Percentiles rank a stretch among this genome's conserved stretches.
Conservation (phyloP, 2,113 vertebrate genomes). For the Sigmodon hispidus region DNA sequence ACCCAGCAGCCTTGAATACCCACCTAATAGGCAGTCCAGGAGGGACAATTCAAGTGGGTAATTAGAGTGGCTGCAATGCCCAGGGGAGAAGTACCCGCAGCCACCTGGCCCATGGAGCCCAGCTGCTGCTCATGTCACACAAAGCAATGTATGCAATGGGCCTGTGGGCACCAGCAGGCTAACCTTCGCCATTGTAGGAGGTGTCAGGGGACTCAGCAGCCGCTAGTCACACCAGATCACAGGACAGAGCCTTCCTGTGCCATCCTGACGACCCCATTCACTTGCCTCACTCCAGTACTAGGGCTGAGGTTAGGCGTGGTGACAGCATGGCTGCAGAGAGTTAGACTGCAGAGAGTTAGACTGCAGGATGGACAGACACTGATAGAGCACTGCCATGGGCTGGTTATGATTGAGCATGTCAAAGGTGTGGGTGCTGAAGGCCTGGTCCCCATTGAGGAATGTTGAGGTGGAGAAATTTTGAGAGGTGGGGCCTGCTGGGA, state of each 20-base stretch:
- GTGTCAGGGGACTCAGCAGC: background rate
- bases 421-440: background rate
- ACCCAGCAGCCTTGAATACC: slow-evolving; percentile 28
- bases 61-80: slow-evolving; percentile 76
- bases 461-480: background rate
- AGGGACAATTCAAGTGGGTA: slow-evolving; percentile 81
- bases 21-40: background rate
- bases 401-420: background rate
- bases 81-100: slow-evolving; percentile 56
- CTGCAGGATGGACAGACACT: fast-evolving
- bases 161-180: background rate
- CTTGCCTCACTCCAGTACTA: no score
- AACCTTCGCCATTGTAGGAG: background rate
- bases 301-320: background rate
- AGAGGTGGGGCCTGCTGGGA: background rate
- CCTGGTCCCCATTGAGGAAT: background rate
- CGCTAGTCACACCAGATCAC: background rate
- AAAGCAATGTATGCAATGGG: background rate
- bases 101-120: slow-evolving; percentile 79
- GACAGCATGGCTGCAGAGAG: background rate
- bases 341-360: no score
- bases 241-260: background rate
- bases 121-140: slow-evolving; percentile 70
- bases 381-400: background rate
- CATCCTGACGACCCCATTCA: background rate